Base-by-base conservation (phyloP, 2,888 invertebrate species). In the Stenodema calcarata region DNA sequence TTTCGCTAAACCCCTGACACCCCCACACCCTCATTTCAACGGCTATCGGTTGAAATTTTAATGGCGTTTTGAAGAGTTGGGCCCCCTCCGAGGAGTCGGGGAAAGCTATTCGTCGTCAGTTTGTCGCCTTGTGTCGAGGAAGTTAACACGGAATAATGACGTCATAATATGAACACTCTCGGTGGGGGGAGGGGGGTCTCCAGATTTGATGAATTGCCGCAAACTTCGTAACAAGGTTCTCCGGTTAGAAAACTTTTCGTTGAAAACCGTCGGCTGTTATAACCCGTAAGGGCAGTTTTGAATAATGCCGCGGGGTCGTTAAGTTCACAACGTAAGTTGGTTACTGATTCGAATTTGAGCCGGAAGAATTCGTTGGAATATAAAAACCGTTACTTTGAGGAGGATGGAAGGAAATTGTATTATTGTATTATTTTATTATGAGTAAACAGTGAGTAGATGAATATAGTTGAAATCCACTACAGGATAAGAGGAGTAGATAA, bases 11-110 rank as follows among this genome's bases (percentile, higher is more conserved):
- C 35, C 69, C 82, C 41, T 18, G 27, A 35, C n/a, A 35, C 41
- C 78, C 78, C 41, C 6, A 28, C 73, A 9, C 0, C 41, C 35
- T 12, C 0, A 1, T n/a, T 16, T n/a, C 14, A 50, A 50, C 50
- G n/a, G 50, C 81, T 27, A 82, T 82, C 69, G 82, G 82, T 35
- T 82, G 82, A 82, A 82, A 69, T 82, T 82, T 82, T 82, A 82
- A 82, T 82, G 70, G 82, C 69, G 69, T 69, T 82, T 82, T 82
- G 82, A 82, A 82, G 82, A 82, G 82, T 69, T 69, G 62, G 44
- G 0, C 23, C 23, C 44, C 41, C 54, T 69, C 28, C 69, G 62
- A 30, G 12, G 18, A 16, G 35, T 35, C 4, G n/a, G 9, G 35
- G 42, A n/a, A 14, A 7, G 27, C 18, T 23, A 41, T 82, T 35